Base-by-base conservation (phyloP, 2,888 invertebrate genomes). In the Chalcis sispes region DNA sequence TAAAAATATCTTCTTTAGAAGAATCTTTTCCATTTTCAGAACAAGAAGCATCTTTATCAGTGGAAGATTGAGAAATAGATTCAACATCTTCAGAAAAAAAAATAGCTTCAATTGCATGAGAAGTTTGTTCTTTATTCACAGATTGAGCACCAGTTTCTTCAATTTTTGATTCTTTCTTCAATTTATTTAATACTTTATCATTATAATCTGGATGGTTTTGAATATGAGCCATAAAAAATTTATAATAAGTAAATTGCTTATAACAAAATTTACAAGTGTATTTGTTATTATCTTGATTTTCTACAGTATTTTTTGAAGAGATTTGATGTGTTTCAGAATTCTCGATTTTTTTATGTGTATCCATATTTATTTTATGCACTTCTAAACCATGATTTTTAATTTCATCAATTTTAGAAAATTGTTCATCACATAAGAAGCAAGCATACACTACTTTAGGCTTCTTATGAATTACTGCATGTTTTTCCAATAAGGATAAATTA, bases 211-310 rank as follows among this genome's bases (percentile, higher is more conserved):
- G 72, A 79, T 87, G 87, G 50, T 62, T 83, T 77, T 82, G 85
- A 1, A 84, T 83, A 36, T 87, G 87, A 1, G 83, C 81, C 20
- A 84, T 66, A 75, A 84, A 87, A 5, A 85, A 81, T 52, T 86
- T 87, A 58, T 85, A 83, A 79, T 86, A 85, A 4, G 84, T 84
- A 71, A 88, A 88, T 75, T 83, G 83, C 71, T 84, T 87, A 3
- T 81, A 77, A 70, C 87, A 88, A 54, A 86, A 79, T 74, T 87
- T 83, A 72, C 87, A 88, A 0, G 72, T 73, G 50, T 82, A 86
- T 79, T 85, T 85, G 25, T 77, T 71, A 29, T 61, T 80, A 61
- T 80, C 84, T 61, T 82, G 83, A 58, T 81, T 80, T 77, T 80
- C 40, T 52, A 52, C 1, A 59, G 59, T 64, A 75, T 75, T 23